Conservation (phyloP, 2,797 vertebrate genomes). For the Manis crassicaudata region DNA sequence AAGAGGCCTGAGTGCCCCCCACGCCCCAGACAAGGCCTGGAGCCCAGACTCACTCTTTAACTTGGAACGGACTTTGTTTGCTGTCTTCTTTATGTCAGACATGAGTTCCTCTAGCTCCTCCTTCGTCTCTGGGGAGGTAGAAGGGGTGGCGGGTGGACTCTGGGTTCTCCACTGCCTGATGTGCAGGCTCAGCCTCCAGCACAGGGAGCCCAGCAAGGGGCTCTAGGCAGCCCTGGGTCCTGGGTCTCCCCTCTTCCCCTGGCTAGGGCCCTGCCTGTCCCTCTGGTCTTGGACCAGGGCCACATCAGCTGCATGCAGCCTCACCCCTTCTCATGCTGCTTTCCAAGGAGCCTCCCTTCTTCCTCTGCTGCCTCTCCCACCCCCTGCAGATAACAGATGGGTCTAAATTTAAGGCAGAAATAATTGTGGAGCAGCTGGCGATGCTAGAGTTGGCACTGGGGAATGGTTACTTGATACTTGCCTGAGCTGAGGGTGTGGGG, state of each 20-base stretch:
- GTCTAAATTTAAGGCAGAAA: conserved; percentile 76
- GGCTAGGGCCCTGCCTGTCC: background rate
- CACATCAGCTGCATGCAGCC: conserved; percentile 29
- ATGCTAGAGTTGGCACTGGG: conserved; percentile 29
- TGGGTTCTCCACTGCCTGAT: background rate
- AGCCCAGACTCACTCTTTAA: conserved; percentile 93
- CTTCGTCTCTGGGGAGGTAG: conserved; percentile 91
- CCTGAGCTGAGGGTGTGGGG: background rate
- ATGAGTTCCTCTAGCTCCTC: conserved; percentile 95
- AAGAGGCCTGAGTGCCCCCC: background rate
- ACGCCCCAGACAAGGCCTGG: rapidly evolving
- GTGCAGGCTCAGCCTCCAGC: background rate
- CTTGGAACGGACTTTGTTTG: conserved; percentile 98
- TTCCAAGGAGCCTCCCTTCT: conserved; percentile 38
- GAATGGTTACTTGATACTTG: conserved; percentile 1
- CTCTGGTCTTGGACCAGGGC: background rate
- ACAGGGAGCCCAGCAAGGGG: rapidly evolving
- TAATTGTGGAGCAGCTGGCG: conserved; percentile 65
- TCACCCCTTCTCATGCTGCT: background rate
- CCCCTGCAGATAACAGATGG: conserved; percentile 71
- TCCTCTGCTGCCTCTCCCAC: background rate
- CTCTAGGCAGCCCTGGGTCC: background rate
- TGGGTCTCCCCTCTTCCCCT: background rate
- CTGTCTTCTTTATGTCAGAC: conserved; percentile 97
- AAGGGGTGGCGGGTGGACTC: background rate